Percentiles rank a stretch among this genome's conserved stretches.
Evolutionary conservation across 2,797 vertebrate species (phyloP).

Genomic region (Xenentodon cancila): DNA sequence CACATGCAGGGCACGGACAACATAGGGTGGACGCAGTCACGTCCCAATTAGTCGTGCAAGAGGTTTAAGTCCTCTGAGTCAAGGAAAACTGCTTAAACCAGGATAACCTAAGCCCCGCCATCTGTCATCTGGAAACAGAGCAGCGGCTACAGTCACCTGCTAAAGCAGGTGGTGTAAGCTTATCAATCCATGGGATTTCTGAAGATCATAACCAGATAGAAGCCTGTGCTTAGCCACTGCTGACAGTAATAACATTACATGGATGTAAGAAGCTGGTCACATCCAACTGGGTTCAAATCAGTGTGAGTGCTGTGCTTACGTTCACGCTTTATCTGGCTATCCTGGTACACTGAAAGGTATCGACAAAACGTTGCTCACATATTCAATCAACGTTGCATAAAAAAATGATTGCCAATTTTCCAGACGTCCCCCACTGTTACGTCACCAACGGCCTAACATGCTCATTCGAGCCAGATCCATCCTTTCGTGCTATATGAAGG

Average conservation of each 20-base stretch:
- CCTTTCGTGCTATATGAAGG: no score
- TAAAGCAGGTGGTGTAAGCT: slow-evolving; percentile 74
- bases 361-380: no score
- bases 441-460: no score
- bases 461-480: no score
- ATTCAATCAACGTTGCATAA: no score
- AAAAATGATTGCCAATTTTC: no score
- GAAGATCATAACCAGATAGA: slow-evolving; percentile 68
- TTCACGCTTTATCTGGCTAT: no score
- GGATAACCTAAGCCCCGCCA: slow-evolving; percentile 52
- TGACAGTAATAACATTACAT: slow-evolving; percentile 27
- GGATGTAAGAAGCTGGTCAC: slow-evolving; percentile 34
- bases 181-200: slow-evolving; percentile 70
- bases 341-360: no score
- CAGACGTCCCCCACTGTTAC: no score
- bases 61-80: slow-evolving; percentile 24
- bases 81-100: slow-evolving; percentile 23
- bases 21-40: slow-evolving; percentile 10
- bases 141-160: slow-evolving; percentile 57
- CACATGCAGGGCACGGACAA: not conserved
- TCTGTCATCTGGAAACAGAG: slow-evolving; percentile 47
- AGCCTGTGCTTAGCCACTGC: slow-evolving; percentile 61
- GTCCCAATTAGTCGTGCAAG: slow-evolving; percentile 24
- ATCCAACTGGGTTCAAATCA: not conserved
- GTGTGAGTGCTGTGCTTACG: no score